Percentiles rank a stretch among this genome's conserved stretches.
These are phyloP conservation scores for Passer domesticus DNA, from an alignment of 2,113 vertebrate genomes.

Conservation along the genomic window DNA sequence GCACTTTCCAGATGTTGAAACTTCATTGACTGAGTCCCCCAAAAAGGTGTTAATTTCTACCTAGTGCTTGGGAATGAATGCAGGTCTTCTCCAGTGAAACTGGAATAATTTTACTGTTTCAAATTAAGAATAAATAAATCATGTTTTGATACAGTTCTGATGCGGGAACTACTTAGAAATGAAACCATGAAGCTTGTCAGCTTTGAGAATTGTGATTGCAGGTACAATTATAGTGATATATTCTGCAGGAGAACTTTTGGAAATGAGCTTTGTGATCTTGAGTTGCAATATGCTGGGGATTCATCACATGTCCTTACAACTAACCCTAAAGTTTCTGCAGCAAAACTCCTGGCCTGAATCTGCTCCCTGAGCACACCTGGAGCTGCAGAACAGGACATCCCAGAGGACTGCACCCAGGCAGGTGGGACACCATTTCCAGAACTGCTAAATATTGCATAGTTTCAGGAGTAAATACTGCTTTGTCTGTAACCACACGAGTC, in stretches of 20 bases:
- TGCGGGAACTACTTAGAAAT: background rate
- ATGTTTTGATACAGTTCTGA: background rate
- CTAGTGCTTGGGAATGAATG: background rate
- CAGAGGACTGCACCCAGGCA: background rate
- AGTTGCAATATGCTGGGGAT: background rate
- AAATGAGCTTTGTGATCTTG: background rate
- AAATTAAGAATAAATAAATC: background rate
- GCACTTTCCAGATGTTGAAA: background rate
- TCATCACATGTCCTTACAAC: background rate
- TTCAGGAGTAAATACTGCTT: background rate
- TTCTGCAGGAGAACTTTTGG: background rate
- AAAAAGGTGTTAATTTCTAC: background rate
- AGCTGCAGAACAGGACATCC: background rate
- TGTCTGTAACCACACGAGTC: fast-evolving
- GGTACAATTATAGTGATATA: background rate
- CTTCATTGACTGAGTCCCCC: background rate
- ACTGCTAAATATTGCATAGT: background rate
- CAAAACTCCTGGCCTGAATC: background rate
- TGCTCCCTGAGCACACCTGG: background rate
- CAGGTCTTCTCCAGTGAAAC: background rate
- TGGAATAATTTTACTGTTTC: background rate
- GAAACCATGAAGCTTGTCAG: background rate
- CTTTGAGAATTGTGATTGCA: background rate
- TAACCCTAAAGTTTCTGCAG: background rate
- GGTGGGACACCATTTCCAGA: background rate